Evolutionary conservation across 1,140 invertebrate genomes (phyloP), one percentile per base, ranked within the genome.

Genomic region (Belonocnema kinseyi): DNA sequence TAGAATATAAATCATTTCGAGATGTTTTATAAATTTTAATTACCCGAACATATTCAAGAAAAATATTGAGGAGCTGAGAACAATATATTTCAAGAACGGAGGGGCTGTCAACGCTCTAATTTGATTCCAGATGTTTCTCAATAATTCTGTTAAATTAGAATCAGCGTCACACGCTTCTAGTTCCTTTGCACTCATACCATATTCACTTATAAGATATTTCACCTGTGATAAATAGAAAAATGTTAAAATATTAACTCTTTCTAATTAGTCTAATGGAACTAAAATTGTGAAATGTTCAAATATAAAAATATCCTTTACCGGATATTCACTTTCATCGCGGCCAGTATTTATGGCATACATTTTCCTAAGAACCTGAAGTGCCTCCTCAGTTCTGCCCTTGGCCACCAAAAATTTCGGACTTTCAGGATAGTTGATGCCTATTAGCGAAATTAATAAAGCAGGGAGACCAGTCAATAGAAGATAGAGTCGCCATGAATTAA

Each of bases 401-500:
- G 93, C 92, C 7, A 96, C 87, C 13, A 95, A 89, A 86, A 94
- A 97, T 84, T 96, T 96, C 0, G 96, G 96, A 78, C 95, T 97
- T 86, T 97, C 96, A 0, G 94, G 94, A 8, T 95, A 90, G 11
- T 91, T 88, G 8, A 93, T 91, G 0, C 93, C 83, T 72, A 94
- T 89, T 0, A 93, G 17, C 1, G 92, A 83, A 0, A 93, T 92
- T 4, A 93, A 71, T 21, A 95, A 79, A 46, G 93, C 92, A 1
- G 94, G 92, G 0, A 94, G 52, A 0, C 92, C 92, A 16, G 93
- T 91, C 1, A 94, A 74, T 0, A 94, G 89, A 0, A 95, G 83
- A 61, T 94, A 93, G 2, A 95, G 75, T 12, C 95, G 89, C 95
- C 95, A 96, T 0, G 94, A 94, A 77, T 93, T 91, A 77, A 93